Evolutionary conservation across 2,888 invertebrate species (phyloP), one percentile per base, ranked within the genome.

Genomic region (Papilio demoleus): DNA sequence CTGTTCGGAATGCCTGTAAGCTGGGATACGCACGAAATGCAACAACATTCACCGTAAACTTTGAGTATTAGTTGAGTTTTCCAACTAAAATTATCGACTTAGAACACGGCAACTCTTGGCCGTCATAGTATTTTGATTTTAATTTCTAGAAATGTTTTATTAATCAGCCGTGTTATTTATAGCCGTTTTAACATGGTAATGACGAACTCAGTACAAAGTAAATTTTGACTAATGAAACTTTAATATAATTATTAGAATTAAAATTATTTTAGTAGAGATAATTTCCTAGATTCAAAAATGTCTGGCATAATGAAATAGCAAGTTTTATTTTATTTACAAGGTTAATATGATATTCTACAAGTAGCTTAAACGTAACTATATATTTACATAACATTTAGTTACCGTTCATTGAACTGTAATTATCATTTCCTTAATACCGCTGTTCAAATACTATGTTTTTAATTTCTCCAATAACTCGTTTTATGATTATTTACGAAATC

Each of bases 1-100:
- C 77, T 76, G 76, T 73, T 68, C 58, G 53, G 69, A 70, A 67
- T 71, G 71, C 67, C 71, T 73, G 47, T 40, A 36, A 19, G 45
- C 34, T 65, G 31, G 61, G 38, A 38, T 53, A 64, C 34, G 62
- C 47, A 47, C 34, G 24, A 34, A 36, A 64, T 27, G 53, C 50
- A 58, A 45, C 45, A 70, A 60, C 70, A 58, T 70, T 71, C 72
- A 65, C 71, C 62, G 59, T 62, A 53, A 71, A 53, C 38, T 27
- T 53, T 8, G 14, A 53, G 53, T 53, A 27, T 53, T 53, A n/a
- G 27, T 6, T 27, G 8, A n/a, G 27, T 53, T 53, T 27, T n/a
- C 24, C 12, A 5, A 4, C 5, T 14, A 24, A 50, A 27, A 14
- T 47, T 47, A n/a, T n/a, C n/a, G n/a, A 17, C n/a, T 24, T 47